A percentile compares a stretch with the other conserved stretches of the same genome.
Conservation (phyloP, 2,797 vertebrate genomes). For the Carapus acus region DNA sequence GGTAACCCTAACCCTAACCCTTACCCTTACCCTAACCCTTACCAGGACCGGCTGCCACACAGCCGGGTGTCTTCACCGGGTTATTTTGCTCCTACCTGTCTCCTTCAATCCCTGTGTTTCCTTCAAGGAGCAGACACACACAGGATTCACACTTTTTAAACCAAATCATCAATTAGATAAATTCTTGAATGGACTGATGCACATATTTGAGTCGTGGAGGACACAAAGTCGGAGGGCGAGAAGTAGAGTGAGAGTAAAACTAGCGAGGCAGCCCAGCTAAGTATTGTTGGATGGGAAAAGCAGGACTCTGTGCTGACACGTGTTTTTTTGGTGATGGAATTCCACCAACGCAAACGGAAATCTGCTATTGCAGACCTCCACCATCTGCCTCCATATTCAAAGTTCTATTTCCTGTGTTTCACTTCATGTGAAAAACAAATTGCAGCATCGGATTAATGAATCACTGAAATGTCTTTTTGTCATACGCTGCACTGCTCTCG, state of each 20-base stretch:
- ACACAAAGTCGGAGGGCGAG: not conserved
- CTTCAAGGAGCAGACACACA: slow-evolving; percentile 24
- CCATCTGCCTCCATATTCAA: slow-evolving; percentile 32
- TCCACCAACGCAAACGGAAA: slow-evolving; percentile 17
- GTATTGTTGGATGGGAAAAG: slow-evolving; percentile 45
- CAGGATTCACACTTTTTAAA: slow-evolving; percentile 41
- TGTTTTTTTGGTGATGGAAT: slow-evolving; percentile 17
- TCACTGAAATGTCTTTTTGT: too few species aligned
- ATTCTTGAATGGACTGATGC: slow-evolving; percentile 48
- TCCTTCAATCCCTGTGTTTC: slow-evolving; percentile 15
- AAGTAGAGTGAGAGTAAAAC: slow-evolving; percentile 20
- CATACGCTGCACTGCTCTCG: too few species aligned
- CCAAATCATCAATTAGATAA: slow-evolving; percentile 53
- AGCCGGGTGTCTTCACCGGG: too few species aligned
- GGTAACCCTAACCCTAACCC: too few species aligned
- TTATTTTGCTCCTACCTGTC: slow-evolving; percentile 19
- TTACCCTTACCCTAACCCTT: too few species aligned
- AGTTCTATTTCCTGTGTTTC: slow-evolving; percentile 16
- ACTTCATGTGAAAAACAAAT: too few species aligned
- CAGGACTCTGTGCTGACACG: slow-evolving; percentile 26
- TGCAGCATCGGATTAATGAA: too few species aligned
- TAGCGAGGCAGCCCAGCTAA: slow-evolving; percentile 25
- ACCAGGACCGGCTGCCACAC: too few species aligned
- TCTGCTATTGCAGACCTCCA: slow-evolving; percentile 21
- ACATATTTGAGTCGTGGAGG: slow-evolving; percentile 17